Evolutionary conservation across 2,113 vertebrate genomes (phyloP).

Genomic region (Ardeotis arabs): DNA sequence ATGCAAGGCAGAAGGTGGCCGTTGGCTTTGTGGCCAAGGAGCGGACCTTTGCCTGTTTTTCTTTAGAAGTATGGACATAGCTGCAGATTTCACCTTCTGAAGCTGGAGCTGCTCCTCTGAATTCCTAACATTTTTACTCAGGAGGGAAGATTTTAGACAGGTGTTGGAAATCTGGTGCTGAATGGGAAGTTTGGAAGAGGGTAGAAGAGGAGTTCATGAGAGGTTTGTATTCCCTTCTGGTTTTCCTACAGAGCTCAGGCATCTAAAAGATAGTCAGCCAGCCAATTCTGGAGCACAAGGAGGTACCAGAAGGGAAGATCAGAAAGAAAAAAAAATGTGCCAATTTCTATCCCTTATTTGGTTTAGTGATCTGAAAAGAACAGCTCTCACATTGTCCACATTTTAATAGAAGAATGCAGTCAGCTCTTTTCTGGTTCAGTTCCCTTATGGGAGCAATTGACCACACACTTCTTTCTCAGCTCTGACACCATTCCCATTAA

Average conservation of each 20-base stretch:
- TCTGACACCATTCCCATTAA: neutral
- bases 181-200: neutral
- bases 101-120: neutral
- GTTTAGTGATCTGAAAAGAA: neutral
- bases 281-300: neutral
- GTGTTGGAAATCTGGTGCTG: neutral
- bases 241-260: neutral
- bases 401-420: conserved; percentile 14
- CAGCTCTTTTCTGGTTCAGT: neutral
- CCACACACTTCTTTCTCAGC: neutral
- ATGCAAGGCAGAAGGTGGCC: neutral
- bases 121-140: neutral
- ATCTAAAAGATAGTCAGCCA: neutral
- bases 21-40: neutral
- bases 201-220: neutral
- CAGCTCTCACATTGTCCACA: neutral
- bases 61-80: neutral
- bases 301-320: conserved; percentile 21
- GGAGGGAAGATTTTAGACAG: neutral
- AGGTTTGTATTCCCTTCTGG: neutral
- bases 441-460: neutral
- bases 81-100: neutral
- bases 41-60: neutral
- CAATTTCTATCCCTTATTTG: conserved; percentile 45
- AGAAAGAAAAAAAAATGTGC: neutral